Base-by-base conservation (phyloP, 1,140 invertebrate species). In the Cyrtorhinus lividipennis region DNA sequence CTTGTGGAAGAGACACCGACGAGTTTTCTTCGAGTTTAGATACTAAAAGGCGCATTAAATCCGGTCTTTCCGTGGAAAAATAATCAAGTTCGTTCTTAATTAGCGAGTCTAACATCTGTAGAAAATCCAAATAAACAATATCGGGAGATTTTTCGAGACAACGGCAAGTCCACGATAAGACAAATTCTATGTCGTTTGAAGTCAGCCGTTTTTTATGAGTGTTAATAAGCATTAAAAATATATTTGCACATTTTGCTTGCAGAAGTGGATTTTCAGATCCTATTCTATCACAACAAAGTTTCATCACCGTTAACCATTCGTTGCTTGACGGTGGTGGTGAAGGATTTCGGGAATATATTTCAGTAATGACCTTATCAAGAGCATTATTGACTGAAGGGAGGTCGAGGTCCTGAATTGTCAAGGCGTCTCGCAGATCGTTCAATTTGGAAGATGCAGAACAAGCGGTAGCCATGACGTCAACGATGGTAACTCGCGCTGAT, bases 51-150 rank as follows among this genome's bases (percentile, higher is more conserved):
- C 58, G 23, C 24, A 18, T 10, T 8, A 63, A 63, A 23, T 48
- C 23, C 2, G 53, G 5, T 5, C 48, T 8, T 22, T 53, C 48
- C 10, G 12, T 10, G 5, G 10, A 12, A 22, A 53, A 53, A 53
- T 53, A 53, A 8, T 22, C 1, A 20, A 18, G 23, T 30, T 58
- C 48, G 1, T 13, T 24, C 58, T 63, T 63, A 8, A 63, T 59
- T 0, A 63, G 23, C 3, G 22, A 53, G 58, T 63, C 30, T 8
- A 63, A 22, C 22, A 59, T 23, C 24, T 63, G 62, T 48, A 63
- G 56, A 18, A 63, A 57, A 25, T 63, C 62, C 24, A 58, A 20
- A 20, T 38, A 63, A 22, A 56, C 62, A 30, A 63, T 24, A 20
- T 63, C 62, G 23, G 62, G 12, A 12, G 26, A 27, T 12, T 22